Base-by-base conservation (phyloP, 2,888 invertebrate species). In the Tromatobia lineatoria region DNA sequence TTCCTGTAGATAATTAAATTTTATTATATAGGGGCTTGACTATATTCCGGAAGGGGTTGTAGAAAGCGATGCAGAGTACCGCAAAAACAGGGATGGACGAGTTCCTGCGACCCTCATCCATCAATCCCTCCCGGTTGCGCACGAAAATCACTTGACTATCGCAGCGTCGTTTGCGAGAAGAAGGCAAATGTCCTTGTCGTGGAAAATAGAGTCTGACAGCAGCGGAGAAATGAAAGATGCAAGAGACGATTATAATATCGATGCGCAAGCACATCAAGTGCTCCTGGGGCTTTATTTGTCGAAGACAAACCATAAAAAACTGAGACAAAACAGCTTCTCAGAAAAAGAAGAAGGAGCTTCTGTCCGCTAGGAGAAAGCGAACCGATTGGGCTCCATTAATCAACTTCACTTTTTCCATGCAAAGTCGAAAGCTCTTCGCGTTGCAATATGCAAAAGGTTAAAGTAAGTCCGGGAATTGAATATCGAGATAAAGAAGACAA, bases 121-220 rank as follows among this genome's bases (percentile, higher is more conserved):
- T 79, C 79, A 79, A 83, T 59, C 42, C 52, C 34, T 25, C 25
- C 10, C 20, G 57, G 18, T 25, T 23, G 57, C 50, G 42, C 34
- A 52, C 52, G 34, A n/a, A 54, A 67, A 73, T 67, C 69, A 70
- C 74, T 75, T 52, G 67, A 74, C 77, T 47, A 54, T 59, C 73
- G 52, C 20, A 57, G 54, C 54, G 15, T 70, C 64, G 79, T 83
- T 69, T 45, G 52, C 73, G 54, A 52, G 82, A 74, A 59, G 38
- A 38, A n/a, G 18, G 20, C 45, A n/a, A 54, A 7, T 52, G 34
- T 75, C 64, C 54, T 61, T 50, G 64, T 34, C 47, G 8, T 23
- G 70, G 69, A 83, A 74, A 70, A 79, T 83, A 42, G 64, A 79
- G 64, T 64, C 54, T 45, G 61, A 70, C 50, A 23, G 20, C n/a